Conservation (phyloP, 2,888 invertebrate species). For the Mactromeris polynyma region DNA sequence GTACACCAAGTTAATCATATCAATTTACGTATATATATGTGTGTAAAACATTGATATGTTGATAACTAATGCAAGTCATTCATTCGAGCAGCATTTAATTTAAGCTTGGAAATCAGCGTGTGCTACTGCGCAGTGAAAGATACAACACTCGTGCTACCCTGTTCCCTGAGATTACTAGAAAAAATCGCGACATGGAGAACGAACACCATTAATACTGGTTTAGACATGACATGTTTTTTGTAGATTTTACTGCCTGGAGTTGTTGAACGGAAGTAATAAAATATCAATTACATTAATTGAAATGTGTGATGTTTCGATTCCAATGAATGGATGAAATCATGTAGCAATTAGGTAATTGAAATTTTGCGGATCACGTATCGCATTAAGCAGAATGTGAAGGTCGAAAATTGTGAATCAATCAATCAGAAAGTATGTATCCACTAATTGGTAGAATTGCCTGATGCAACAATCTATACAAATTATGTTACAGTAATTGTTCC, state of each 20-base stretch:
- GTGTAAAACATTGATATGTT: no score
- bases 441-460: neutral
- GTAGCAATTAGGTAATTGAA: conserved; percentile 6
- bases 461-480: neutral
- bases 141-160: no score
- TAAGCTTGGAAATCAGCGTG: no score
- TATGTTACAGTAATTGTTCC: neutral
- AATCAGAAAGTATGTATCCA: neutral
- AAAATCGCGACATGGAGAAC: no score
- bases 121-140: no score
- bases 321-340: neutral
- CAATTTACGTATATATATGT: no score
- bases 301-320: neutral
- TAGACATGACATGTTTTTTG: neutral
- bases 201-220: neutral
- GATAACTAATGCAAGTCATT: no score
- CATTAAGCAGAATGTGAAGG: neutral
- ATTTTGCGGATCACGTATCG: neutral
- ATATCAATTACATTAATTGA: conserved; percentile 11
- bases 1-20: no score
- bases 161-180: no score
- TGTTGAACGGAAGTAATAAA: neutral
- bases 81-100: no score
- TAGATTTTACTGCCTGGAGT: neutral
- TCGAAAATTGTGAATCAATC: neutral